Percentiles rank a stretch among this genome's conserved stretches.
These are phyloP conservation scores for Chironomus tentans DNA, from an alignment of 2,888 invertebrate genomes.

Conservation along the genomic window DNA sequence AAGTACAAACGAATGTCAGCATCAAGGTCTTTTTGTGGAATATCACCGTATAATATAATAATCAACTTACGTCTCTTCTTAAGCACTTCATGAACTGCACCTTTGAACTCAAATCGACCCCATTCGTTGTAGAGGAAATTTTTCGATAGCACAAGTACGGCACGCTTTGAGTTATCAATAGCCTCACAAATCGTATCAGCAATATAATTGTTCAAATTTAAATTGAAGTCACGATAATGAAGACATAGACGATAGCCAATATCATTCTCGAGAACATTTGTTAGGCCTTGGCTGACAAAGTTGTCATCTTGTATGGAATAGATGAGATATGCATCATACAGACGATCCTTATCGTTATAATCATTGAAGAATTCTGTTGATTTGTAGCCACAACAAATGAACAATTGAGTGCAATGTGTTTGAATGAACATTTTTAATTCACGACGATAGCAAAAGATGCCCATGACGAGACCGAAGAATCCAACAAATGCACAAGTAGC, in stretches of 20 bases:
- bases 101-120: conserved; percentile 90
- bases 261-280: conserved; percentile 76
- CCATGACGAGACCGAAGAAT: conserved; percentile 66
- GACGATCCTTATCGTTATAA: conserved; percentile 64
- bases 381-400: conserved; percentile 65
- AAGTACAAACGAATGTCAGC: conserved; percentile 82
- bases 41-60: conserved; percentile 80
- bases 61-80: conserved; percentile 79
- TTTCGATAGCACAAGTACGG: conserved; percentile 81
- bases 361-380: conserved; percentile 70
- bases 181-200: conserved; percentile 89
- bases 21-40: conserved; percentile 81
- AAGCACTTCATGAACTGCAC: conserved; percentile 81
- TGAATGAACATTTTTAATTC: conserved; percentile 55
- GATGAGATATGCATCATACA: conserved; percentile 92
- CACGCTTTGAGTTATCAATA: conserved; percentile 80
- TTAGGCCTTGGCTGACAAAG: conserved; percentile 81
- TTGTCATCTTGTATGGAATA: conserved; percentile 90
- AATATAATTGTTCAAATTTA: conserved; percentile 78
- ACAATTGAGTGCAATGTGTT: conserved; percentile 66
- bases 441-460: conserved; percentile 70
- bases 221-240: conserved; percentile 85
- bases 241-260: conserved; percentile 80
- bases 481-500: conserved; percentile 69
- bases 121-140: conserved; percentile 93